phyloP scores from a whole-genome alignment of 2,113 vertebrate species.

The Lampris megalopsis region DNA sequence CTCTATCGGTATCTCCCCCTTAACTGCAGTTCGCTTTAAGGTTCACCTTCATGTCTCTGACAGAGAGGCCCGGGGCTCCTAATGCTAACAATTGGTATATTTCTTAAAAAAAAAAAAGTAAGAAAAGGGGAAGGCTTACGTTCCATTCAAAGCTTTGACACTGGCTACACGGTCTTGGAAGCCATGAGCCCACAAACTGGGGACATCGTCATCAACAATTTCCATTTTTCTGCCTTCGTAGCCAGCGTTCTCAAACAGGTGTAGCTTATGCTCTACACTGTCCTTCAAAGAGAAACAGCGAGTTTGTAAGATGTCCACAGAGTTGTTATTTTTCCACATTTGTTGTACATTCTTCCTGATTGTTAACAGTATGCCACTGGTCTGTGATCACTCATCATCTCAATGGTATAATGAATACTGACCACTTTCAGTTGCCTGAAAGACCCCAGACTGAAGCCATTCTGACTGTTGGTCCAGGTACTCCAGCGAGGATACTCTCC shows the following conservation, averaged over 20 bases:
- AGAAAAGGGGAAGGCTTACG: slow-evolving; percentile 77
- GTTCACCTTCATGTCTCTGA: too few relatives aligned
- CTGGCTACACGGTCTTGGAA: slow-evolving; percentile 89
- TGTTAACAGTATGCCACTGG: background rate
- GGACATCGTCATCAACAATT: slow-evolving; percentile 86
- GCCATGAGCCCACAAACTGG: slow-evolving; percentile 88
- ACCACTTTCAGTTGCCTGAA: slow-evolving; percentile 83
- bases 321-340: background rate
- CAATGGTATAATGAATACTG: slow-evolving; percentile 58
- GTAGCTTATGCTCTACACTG: slow-evolving; percentile 85
- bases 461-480: slow-evolving; percentile 87
- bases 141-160: slow-evolving; percentile 82
- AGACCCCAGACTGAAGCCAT: slow-evolving; percentile 83
- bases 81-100: background rate
- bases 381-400: background rate
- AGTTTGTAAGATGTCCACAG: too few relatives aligned
- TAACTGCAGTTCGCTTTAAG: too few relatives aligned
- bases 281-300: slow-evolving; percentile 65
- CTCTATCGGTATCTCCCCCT: too few relatives aligned
- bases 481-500: slow-evolving; percentile 88
- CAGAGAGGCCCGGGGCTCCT: too few relatives aligned
- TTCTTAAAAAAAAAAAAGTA: background rate
- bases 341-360: background rate
- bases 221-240: slow-evolving; percentile 89
- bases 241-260: slow-evolving; percentile 84